Evolutionary conservation across 2,888 invertebrate genomes (phyloP).

Genomic region (Machimus rusticus): DNA sequence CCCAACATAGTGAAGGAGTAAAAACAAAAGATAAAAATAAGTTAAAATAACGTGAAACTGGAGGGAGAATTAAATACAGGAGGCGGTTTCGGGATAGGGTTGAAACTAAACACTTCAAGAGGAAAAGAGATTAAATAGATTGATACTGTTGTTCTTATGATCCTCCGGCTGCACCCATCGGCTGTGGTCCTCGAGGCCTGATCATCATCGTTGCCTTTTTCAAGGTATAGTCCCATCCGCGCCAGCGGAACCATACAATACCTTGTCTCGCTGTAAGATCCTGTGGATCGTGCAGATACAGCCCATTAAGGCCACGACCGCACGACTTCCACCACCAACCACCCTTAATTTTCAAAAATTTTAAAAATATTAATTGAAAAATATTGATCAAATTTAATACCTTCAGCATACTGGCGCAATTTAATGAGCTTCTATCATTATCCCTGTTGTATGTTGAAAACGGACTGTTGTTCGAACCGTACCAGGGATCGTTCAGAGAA

Average conservation of each 20-base stretch:
- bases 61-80: slow-evolving; percentile 2
- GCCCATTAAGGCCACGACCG: slow-evolving; percentile 86
- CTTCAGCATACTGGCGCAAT: slow-evolving; percentile 92
- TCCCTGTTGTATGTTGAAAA: slow-evolving; percentile 93
- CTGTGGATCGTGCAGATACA: slow-evolving; percentile 88
- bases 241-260: slow-evolving; percentile 95
- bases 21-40: slow-evolving; percentile 5
- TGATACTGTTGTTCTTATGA: slow-evolving; percentile 24
- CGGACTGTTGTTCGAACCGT: slow-evolving; percentile 91
- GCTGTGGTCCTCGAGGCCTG: slow-evolving; percentile 68
- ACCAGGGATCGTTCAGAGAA: slow-evolving; percentile 92
- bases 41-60: slow-evolving; percentile 8
- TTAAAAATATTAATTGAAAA: background rate
- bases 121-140: background rate
- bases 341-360: slow-evolving; percentile 63
- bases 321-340: slow-evolving; percentile 98
- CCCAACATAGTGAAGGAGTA: background rate
- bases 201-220: slow-evolving; percentile 93
- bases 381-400: slow-evolving; percentile 49
- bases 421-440: slow-evolving; percentile 88
- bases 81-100: background rate
- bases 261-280: slow-evolving; percentile 90
- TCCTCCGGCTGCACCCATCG: slow-evolving; percentile 43
- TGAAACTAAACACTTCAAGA: slow-evolving; percentile 12
- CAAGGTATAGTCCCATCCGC: slow-evolving; percentile 93